phyloP scores from a whole-genome alignment of 2,888 invertebrate species.

The Hemistola chrysoprasaria region DNA sequence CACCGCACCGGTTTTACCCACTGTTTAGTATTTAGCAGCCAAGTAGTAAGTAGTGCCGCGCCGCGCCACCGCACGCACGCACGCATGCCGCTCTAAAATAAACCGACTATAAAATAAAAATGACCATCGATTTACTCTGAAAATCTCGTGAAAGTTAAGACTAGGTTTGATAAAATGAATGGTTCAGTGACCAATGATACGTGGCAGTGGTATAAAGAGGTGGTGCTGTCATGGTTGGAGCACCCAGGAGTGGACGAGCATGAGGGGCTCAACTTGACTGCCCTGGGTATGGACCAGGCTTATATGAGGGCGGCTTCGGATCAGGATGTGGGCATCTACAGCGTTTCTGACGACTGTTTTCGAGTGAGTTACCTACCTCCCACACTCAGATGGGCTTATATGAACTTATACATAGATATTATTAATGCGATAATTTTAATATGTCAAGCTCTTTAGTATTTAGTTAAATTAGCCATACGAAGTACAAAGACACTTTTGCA shows the following conservation, averaged over 20 bases:
- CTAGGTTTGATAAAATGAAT: no score
- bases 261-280: slow-evolving; percentile 80
- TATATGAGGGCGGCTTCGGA: slow-evolving; percentile 75
- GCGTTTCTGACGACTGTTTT: slow-evolving; percentile 87
- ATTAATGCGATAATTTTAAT: no score
- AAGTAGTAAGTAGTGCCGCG: slow-evolving; percentile 34
- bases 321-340: slow-evolving; percentile 80
- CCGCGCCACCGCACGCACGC: slow-evolving; percentile 28
- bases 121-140: slow-evolving; percentile 25
- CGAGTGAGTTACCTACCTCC: slow-evolving; percentile 81
- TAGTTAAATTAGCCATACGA: no score
- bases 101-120: slow-evolving; percentile 28
- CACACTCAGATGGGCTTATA: no score
- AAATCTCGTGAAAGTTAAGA: slow-evolving; percentile 22
- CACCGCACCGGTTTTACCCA: slow-evolving; percentile 44
- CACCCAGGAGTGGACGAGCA: slow-evolving; percentile 75
- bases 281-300: slow-evolving; percentile 85
- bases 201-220: slow-evolving; percentile 68
- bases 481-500: no score
- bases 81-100: slow-evolving; percentile 27
- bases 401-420: no score
- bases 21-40: no score
- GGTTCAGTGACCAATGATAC: slow-evolving; percentile 55
- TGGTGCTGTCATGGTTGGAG: slow-evolving; percentile 82
- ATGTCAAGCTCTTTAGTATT: no score